Evolutionary conservation across 2,797 vertebrate genomes (phyloP).

Genomic region (Sebastes minor): DNA sequence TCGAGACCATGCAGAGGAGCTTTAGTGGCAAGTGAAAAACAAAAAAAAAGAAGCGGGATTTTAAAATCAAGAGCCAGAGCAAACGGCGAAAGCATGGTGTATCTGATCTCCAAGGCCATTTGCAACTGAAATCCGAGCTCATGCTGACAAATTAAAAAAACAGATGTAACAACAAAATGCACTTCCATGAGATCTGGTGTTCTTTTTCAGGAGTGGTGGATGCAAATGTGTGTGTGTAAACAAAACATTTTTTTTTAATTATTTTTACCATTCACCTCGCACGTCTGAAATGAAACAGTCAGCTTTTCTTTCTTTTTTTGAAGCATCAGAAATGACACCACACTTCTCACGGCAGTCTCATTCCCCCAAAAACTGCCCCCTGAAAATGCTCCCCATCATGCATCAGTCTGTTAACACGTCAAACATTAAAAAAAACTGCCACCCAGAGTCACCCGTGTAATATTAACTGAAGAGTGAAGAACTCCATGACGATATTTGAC

Average conservation of each 20-base stretch:
- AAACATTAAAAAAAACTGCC: slow-evolving; percentile 26
- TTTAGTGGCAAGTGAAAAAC: slow-evolving; percentile 50
- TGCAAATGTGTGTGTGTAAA: slow-evolving; percentile 58
- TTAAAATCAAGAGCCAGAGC: slow-evolving; percentile 61
- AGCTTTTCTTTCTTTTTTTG: slow-evolving; percentile 23
- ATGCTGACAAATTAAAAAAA: slow-evolving; percentile 67
- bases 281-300: slow-evolving; percentile 49
- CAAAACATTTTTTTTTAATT: slow-evolving; percentile 9
- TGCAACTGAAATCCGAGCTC: slow-evolving; percentile 70
- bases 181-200: slow-evolving; percentile 70
- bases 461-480: slow-evolving; percentile 37
- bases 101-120: slow-evolving; percentile 67
- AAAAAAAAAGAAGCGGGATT: slow-evolving; percentile 43
- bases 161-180: slow-evolving; percentile 67
- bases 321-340: slow-evolving; percentile 64
- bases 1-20: slow-evolving; percentile 72
- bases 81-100: slow-evolving; percentile 66
- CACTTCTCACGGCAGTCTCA: slow-evolving; percentile 70
- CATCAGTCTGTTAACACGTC: slow-evolving; percentile 55
- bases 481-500: slow-evolving; percentile 37
- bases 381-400: slow-evolving; percentile 63
- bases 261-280: slow-evolving; percentile 48
- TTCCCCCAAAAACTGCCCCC: slow-evolving; percentile 41
- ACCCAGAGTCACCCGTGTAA: slow-evolving; percentile 32
- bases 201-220: slow-evolving; percentile 57